Percentiles rank a stretch among this genome's conserved stretches.
Evolutionary conservation across 2,888 invertebrate species (phyloP).

Genomic region (Neoitamus cyanurus): DNA sequence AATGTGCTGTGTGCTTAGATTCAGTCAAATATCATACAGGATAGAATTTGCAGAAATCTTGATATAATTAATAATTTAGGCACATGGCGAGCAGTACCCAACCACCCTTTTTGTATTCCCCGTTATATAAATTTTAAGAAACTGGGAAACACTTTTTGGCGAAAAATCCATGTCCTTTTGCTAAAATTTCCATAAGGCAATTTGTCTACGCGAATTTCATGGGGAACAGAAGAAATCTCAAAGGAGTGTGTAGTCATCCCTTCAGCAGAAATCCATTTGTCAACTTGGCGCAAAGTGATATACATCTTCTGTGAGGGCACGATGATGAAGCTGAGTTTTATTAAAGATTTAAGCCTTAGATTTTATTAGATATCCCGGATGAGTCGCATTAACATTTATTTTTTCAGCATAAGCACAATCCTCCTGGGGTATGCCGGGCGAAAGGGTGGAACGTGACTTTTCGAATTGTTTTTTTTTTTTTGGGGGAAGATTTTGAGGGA

Average conservation of each 20-base stretch:
- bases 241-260: slow-evolving; percentile 38
- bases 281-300: slow-evolving; percentile 38
- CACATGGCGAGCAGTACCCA: background rate
- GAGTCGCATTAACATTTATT: slow-evolving; percentile 30
- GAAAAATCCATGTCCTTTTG: slow-evolving; percentile 11
- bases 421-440: background rate
- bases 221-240: background rate
- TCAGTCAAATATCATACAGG: too few relatives aligned
- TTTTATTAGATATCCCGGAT: slow-evolving; percentile 1
- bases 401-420: background rate
- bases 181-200: slow-evolving; percentile 40
- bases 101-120: background rate
- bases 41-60: background rate
- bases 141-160: background rate
- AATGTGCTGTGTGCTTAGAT: too few relatives aligned
- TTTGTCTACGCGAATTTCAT: slow-evolving; percentile 33
- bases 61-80: slow-evolving; percentile 27
- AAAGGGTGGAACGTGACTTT: slow-evolving; percentile 1
- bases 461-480: background rate
- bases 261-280: slow-evolving; percentile 41
- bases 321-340: slow-evolving; percentile 32
- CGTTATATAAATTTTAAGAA: slow-evolving; percentile 26
- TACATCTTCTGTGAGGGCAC: slow-evolving; percentile 7
- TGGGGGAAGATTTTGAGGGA: background rate
- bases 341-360: slow-evolving; percentile 36